These are phyloP conservation scores for Drosophila burlai DNA, from an alignment of 1,140 invertebrate species.

Conservation along the genomic window DNA sequence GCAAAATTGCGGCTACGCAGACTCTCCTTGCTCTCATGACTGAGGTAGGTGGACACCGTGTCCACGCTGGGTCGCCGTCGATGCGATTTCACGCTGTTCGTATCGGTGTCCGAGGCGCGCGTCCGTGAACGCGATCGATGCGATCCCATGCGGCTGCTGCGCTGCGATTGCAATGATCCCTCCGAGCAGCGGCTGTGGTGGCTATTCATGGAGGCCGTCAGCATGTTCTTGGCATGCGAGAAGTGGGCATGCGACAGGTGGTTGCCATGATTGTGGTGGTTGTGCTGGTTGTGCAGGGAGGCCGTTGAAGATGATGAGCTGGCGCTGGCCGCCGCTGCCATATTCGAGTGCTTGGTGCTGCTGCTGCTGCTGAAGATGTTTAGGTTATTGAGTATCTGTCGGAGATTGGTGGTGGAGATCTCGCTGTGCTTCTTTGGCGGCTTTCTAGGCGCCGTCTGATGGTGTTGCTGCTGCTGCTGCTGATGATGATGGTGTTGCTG, in stretches of 20 bases:
- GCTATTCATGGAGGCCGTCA: slow-evolving; percentile 83
- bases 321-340: slow-evolving; percentile 31
- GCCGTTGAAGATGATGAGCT: slow-evolving; percentile 43
- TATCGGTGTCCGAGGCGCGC: slow-evolving; percentile 87
- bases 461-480: slow-evolving; percentile 32
- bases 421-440: slow-evolving; percentile 80
- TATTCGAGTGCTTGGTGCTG: slow-evolving; percentile 86
- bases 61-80: slow-evolving; percentile 92
- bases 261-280: slow-evolving; percentile 36
- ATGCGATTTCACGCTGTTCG: slow-evolving; percentile 90
- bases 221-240: slow-evolving; percentile 74
- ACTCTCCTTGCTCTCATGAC: slow-evolving; percentile 91
- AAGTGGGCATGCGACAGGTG: slow-evolving; percentile 58
- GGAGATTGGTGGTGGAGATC: slow-evolving; percentile 87
- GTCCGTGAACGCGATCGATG: slow-evolving; percentile 82
- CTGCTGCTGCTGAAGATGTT: slow-evolving; percentile 90
- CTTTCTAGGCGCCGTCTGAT: slow-evolving; percentile 66
- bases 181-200: slow-evolving; percentile 84
- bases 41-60: slow-evolving; percentile 94
- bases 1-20: slow-evolving; percentile 81
- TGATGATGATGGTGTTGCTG: slow-evolving; percentile 38
- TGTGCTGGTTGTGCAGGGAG: slow-evolving; percentile 32
- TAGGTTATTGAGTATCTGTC: slow-evolving; percentile 91
- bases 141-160: slow-evolving; percentile 83
- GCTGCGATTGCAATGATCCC: slow-evolving; percentile 77